These are phyloP conservation scores for Sorex maritimensis DNA, from an alignment of 2,797 vertebrate genomes.

Conservation along the genomic window DNA sequence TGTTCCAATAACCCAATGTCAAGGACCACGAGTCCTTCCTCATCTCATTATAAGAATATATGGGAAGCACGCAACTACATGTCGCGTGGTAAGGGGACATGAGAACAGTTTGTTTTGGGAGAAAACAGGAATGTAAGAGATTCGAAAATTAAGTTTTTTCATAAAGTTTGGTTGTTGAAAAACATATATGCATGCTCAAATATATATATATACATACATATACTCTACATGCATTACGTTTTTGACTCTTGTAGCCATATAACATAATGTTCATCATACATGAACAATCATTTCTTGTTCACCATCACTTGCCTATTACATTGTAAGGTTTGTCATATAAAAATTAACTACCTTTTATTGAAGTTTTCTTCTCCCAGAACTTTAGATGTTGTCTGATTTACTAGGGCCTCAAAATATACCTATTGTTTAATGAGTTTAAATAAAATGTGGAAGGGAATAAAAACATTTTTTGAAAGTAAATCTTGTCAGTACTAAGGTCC, in stretches of 20 bases:
- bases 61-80: background rate
- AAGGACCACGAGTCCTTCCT: background rate
- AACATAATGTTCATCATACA: background rate
- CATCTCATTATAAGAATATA: slow-evolving; percentile 9
- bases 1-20: background rate
- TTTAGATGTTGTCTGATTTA: background rate
- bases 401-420: background rate
- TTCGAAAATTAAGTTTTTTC: background rate
- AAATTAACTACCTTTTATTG: background rate
- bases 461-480: background rate
- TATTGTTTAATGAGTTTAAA: background rate
- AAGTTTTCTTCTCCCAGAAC: background rate
- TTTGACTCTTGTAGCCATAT: background rate
- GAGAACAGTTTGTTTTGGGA: background rate
- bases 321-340: background rate
- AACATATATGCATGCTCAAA: background rate
- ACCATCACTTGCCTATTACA: background rate
- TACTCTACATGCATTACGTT: no score
- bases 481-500: no score
- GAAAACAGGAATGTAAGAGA: background rate
- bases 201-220: background rate
- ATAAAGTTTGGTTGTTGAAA: background rate
- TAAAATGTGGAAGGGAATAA: slow-evolving; percentile 8
- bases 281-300: background rate
- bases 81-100: background rate